Conservation (phyloP, 2,888 invertebrate genomes). For the Drosophila birchii region DNA sequence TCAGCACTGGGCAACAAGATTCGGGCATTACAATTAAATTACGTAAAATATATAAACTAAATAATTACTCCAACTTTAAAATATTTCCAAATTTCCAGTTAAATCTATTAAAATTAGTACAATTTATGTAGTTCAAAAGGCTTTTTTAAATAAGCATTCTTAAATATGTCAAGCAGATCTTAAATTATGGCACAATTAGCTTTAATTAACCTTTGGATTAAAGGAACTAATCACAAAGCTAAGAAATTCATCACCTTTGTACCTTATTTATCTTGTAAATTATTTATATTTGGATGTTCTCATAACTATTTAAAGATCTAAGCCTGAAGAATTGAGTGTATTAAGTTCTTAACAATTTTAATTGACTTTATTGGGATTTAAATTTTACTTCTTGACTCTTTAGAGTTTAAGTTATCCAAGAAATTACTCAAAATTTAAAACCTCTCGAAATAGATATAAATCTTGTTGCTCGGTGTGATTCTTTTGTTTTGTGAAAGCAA, state of each 20-base stretch:
- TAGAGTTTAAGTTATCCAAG: neutral
- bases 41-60: neutral
- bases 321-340: too few species aligned
- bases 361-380: too few species aligned
- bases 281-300: too few species aligned
- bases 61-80: neutral
- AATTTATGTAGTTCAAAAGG: neutral
- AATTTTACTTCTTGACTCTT: too few species aligned
- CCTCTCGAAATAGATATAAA: neutral
- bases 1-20: constrained; percentile 62
- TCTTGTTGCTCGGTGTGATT: constrained; percentile 62
- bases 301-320: too few species aligned
- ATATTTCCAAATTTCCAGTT: neutral
- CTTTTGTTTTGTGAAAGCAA: constrained; percentile 58
- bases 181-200: neutral
- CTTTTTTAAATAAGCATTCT: neutral
- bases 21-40: constrained; percentile 1
- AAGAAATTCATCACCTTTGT: too few species aligned
- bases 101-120: neutral
- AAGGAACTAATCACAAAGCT: too few species aligned
- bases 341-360: too few species aligned
- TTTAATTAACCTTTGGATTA: neutral
- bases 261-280: too few species aligned
- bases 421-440: neutral
- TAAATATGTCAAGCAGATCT: constrained; percentile 1